Evolutionary conservation across 92 coral and sea anemone species (phyloP), one percentile per base, ranked within the genome.

Genomic region (Desmophyllum pertusum): DNA sequence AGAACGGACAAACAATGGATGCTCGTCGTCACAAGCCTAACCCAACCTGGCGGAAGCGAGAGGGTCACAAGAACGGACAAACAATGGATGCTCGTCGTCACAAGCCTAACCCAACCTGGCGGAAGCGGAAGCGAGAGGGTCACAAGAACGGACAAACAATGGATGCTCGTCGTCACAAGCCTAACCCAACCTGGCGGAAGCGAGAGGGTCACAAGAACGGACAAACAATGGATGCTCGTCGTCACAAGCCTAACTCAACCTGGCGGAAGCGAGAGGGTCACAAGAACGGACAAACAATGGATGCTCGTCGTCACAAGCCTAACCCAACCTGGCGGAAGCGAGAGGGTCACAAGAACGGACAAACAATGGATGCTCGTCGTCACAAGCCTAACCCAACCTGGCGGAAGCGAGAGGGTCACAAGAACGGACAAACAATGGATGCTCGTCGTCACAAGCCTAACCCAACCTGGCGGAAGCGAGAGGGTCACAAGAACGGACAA

Each of bases 291-390:
- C 81, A 77, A 55, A 4, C 81, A 57, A 59, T 59, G 70, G 37
- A 55, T 77, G 70, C 69, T 59, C 81, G 57, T 77, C 81, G 70
- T 77, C 81, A 77, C 70, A 77, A 77, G 81, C 81, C 81, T 77
- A 77, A 77, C 81, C 38, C 70, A 77, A 77, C 70, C 81, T 57
- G 37, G 3, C 57, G 81, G 81, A 38, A 59, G 81, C 57, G 81
- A 77, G 53, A 77, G 70, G 52, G 55, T 77, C 70, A 25, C 39
- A 77, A 77, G 70, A 77, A 77, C 39, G 70, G 39, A 77, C 81
- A 77, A 55, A 13, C 70, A 77, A 59, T 59, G 81, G 37, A 55
- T 59, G 81, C 52, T 40, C 70, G 57, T 57, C 70, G 81, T 77
- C 81, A 77, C 81, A 77, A 77, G 81, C 81, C 70, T 77, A 77